These are phyloP conservation scores for Lagenorhynchus albirostris DNA, from an alignment of 2,113 vertebrate species.

Conservation along the genomic window DNA sequence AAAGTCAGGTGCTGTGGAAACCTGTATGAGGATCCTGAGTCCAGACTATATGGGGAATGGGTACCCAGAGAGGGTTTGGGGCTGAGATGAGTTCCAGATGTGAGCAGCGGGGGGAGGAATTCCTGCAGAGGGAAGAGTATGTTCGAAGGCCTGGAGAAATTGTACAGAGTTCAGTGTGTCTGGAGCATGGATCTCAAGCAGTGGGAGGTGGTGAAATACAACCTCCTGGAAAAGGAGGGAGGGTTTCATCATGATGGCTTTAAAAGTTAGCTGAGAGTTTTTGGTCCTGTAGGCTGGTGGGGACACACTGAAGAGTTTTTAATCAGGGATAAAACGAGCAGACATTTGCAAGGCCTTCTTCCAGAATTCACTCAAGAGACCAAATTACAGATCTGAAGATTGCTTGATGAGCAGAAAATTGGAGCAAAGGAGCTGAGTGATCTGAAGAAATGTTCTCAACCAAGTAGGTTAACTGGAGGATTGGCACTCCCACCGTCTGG, in stretches of 20 bases:
- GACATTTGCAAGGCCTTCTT: neutral
- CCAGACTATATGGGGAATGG: neutral
- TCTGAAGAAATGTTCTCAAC: neutral
- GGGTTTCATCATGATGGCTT: accelerated
- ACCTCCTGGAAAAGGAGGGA: neutral
- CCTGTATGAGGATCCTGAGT: accelerated
- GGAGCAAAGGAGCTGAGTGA: neutral
- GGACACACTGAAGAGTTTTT: neutral
- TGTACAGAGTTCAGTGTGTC: accelerated
- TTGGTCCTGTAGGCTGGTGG: accelerated
- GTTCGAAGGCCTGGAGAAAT: accelerated
- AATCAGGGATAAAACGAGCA: neutral
- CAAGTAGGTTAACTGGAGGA: accelerated
- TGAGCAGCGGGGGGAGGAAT: neutral
- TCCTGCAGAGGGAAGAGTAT: neutral
- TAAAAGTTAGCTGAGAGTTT: neutral
- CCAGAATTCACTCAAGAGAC: slow-evolving; percentile 5
- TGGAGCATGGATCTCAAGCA: accelerated
- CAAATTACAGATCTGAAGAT: neutral
- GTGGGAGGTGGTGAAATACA: no score
- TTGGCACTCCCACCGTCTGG: accelerated
- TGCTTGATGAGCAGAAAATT: neutral
- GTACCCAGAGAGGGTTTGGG: neutral
- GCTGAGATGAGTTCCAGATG: accelerated
- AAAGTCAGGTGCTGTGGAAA: neutral